Base-by-base conservation (phyloP, 2,888 invertebrate species). In the Caradrina kadenii region DNA sequence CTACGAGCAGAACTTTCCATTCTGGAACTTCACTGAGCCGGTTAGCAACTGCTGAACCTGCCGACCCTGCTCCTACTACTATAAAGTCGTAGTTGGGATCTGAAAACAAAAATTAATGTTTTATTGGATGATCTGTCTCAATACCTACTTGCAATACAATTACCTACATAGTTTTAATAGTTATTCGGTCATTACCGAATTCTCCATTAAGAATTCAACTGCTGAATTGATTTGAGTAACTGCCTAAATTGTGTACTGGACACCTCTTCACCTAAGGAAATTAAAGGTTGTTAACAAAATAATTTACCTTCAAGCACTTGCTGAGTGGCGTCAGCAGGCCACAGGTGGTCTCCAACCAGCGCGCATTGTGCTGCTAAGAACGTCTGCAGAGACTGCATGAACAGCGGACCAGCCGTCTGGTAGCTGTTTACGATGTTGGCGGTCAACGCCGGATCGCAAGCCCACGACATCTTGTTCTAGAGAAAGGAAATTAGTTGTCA, bases 41-140 rank as follows among this genome's bases (percentile, higher is more conserved):
- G 82, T 96, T 97, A 0, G 96, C 97, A 0, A 97, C 85, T 5
- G 97, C 97, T 1, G 96, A 95, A 1, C 97, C 97, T 0, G 97
- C 97, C 0, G 97, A 97, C 0, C 97, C 97, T 0, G 96, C 97
- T 0, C 97, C 97, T 6, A 97, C 94, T 31, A 97, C 93, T 22
- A 97, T 91, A 84, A 97, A 97, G 81, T 97, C 97, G 80, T 97
- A 97, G 76, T 96, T 96, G 3, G 93, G 92, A 82, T 93, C 93
- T 92, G 82, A 26, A 89, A 91, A 35, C 8, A 35, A 35, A 8
- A 35, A 1, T 21, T 48, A 15, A 35, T 21, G 17, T 1, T 26
- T 73, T 19, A 31, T 48, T 4, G 0, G 7, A 48, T 21, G 13
- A 17, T 42, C 13, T 69, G 17, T n/a, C 11, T 13, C 13, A 10